These are phyloP conservation scores for Theocolax elegans DNA, from an alignment of 1,140 invertebrate genomes.

Conservation along the genomic window DNA sequence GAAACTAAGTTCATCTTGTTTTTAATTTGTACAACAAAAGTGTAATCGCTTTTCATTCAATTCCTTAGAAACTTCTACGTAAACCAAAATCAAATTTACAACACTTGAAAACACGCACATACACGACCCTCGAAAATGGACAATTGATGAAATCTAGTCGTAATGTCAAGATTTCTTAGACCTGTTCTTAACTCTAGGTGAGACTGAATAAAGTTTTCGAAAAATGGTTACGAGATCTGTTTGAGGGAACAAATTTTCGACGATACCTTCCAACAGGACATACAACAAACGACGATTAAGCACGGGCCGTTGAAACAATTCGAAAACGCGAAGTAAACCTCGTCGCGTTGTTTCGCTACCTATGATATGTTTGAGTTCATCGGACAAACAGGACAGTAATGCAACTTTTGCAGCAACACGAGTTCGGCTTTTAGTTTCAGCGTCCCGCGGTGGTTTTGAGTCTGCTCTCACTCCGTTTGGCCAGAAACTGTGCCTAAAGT, in stretches of 20 bases:
- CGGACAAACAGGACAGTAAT: constrained; percentile 79
- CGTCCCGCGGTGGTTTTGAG: constrained; percentile 73
- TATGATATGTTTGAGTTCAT: constrained; percentile 91
- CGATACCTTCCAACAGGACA: constrained; percentile 86
- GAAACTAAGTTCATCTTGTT: too few species aligned
- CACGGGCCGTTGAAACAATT: constrained; percentile 86
- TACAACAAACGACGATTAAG: constrained; percentile 88
- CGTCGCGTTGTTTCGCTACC: constrained; percentile 89
- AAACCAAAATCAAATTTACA: too few species aligned
- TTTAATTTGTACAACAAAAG: too few species aligned
- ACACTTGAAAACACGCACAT: too few species aligned
- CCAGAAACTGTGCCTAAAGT: constrained; percentile 80
- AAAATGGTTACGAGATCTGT: constrained; percentile 76
- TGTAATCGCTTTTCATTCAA: too few species aligned
- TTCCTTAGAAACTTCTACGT: too few species aligned
- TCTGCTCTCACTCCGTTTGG: constrained; percentile 78
- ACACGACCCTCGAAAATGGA: too few species aligned
- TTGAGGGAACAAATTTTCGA: constrained; percentile 81
- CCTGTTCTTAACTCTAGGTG: constrained; percentile 62
- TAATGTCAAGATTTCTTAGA: constrained; percentile 55
- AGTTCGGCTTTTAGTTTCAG: constrained; percentile 81
- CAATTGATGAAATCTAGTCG: constrained; percentile 11
- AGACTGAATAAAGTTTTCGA: constrained; percentile 74
- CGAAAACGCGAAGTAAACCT: constrained; percentile 89
- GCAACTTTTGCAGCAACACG: constrained; percentile 87